Conservation (phyloP, 2,888 invertebrate species). For the Drosophila helvetica region DNA sequence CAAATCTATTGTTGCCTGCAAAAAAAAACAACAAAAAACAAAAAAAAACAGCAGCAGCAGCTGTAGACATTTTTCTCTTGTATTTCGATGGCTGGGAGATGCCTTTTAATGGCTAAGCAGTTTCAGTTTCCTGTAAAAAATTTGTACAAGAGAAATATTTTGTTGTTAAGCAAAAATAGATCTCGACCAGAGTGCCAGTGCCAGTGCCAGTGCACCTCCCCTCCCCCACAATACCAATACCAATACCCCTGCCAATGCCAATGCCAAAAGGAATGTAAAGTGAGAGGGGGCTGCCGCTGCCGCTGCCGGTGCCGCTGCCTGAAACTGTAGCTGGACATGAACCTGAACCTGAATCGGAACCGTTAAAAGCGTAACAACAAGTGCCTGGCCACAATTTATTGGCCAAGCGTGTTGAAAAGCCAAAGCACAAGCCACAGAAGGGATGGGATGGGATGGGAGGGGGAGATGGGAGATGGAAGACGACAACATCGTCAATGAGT, state of each 20-base stretch:
- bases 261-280: conserved; percentile 63
- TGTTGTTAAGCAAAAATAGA: conserved; percentile 73
- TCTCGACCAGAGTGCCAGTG: conserved; percentile 19
- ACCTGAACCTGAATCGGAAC: conserved; percentile 65
- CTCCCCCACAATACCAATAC: not conserved
- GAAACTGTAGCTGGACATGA: conserved; percentile 42
- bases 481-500: conserved; percentile 71
- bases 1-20: conserved; percentile 58
- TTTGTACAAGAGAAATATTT: conserved; percentile 73
- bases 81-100: conserved; percentile 55
- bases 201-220: not conserved
- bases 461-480: conserved; percentile 37
- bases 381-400: conserved; percentile 74
- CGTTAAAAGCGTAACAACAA: conserved; percentile 78
- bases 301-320: not conserved
- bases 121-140: conserved; percentile 72
- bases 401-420: conserved; percentile 76
- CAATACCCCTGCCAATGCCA: conserved; percentile 63
- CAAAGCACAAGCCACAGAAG: conserved; percentile 48
- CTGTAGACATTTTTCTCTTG: conserved; percentile 38
- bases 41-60: conserved; percentile 18
- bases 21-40: conserved; percentile 12
- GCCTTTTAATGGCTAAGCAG: conserved; percentile 69
- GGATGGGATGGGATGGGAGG: not conserved
- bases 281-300: conserved; percentile 36